Percentiles rank a stretch among this genome's conserved stretches.
Conservation (phyloP, 2,797 vertebrate species). For the Crotalus adamanteus region DNA sequence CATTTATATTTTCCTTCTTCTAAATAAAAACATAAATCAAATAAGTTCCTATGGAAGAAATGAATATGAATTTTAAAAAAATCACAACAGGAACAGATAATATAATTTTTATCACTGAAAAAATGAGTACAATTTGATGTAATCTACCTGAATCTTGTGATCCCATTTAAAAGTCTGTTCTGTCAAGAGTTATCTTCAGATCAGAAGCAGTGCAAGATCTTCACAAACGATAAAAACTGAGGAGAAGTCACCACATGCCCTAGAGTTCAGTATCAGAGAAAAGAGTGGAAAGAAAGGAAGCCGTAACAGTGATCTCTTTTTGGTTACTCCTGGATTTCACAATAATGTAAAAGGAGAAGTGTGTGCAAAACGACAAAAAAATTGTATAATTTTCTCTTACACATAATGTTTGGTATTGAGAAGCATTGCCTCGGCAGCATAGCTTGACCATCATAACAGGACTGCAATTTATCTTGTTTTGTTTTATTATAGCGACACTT, state of each 20-base stretch:
- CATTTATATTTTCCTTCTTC: not conserved
- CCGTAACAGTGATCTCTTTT: not conserved
- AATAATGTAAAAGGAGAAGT: slow-evolving; percentile 14
- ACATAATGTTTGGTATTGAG: not conserved
- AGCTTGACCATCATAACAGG: not conserved
- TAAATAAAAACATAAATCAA: not conserved
- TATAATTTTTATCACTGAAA: not conserved
- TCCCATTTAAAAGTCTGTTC: slow-evolving; percentile 17
- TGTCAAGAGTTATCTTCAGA: not conserved
- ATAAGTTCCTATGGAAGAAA: not conserved
- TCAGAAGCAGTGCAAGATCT: not conserved
- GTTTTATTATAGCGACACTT: not conserved
- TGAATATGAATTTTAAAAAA: not conserved
- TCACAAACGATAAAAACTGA: not conserved
- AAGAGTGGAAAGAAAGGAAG: not conserved
- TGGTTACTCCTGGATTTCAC: not conserved
- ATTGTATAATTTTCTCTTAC: not conserved
- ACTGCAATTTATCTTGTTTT: not conserved
- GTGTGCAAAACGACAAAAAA: not conserved
- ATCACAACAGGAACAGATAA: not conserved
- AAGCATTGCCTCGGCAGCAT: not conserved
- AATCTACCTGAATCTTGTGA: slow-evolving; percentile 2
- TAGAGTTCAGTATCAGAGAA: not conserved
- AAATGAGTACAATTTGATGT: not conserved
- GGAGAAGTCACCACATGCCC: not conserved